phyloP scores from a whole-genome alignment of 2,797 vertebrate species.

The Enteromius anoplus region DNA sequence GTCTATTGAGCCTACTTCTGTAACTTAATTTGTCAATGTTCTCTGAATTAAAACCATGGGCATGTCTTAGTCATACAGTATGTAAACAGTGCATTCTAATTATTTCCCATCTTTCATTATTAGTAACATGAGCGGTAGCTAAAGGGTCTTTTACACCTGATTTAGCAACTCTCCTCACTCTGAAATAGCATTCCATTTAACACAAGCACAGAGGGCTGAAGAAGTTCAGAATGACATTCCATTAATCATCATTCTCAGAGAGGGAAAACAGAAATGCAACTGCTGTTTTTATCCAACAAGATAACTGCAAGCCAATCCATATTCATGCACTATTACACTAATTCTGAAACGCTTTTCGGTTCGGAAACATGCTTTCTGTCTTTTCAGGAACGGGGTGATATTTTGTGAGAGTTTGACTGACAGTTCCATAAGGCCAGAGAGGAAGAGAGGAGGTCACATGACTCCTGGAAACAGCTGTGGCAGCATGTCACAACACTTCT shows the following conservation, averaged over 20 bases:
- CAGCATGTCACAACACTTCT: constrained; percentile 12
- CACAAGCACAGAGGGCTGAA: background rate
- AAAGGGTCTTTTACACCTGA: background rate
- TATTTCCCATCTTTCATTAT: background rate
- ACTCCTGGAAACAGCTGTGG: constrained; percentile 59
- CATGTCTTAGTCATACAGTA: background rate
- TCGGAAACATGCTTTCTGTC: background rate
- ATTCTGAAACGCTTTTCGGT: background rate
- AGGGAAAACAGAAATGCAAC: background rate
- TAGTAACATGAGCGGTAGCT: background rate
- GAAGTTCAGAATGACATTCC: background rate
- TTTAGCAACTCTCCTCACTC: background rate
- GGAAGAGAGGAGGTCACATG: constrained; percentile 54
- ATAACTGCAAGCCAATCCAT: background rate
- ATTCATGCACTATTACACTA: background rate
- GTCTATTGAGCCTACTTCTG: background rate
- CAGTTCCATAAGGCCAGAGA: constrained; percentile 65
- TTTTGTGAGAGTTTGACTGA: constrained; percentile 48
- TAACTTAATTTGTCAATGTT: background rate
- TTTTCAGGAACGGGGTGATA: background rate
- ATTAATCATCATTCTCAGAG: background rate
- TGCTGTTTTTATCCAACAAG: background rate
- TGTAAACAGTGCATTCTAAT: background rate
- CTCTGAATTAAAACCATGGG: background rate
- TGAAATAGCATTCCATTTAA: background rate